Percentiles rank a stretch among this genome's conserved stretches.
These are phyloP conservation scores for Potamilus streckersoni DNA, from an alignment of 1,140 invertebrate genomes.

Conservation along the genomic window DNA sequence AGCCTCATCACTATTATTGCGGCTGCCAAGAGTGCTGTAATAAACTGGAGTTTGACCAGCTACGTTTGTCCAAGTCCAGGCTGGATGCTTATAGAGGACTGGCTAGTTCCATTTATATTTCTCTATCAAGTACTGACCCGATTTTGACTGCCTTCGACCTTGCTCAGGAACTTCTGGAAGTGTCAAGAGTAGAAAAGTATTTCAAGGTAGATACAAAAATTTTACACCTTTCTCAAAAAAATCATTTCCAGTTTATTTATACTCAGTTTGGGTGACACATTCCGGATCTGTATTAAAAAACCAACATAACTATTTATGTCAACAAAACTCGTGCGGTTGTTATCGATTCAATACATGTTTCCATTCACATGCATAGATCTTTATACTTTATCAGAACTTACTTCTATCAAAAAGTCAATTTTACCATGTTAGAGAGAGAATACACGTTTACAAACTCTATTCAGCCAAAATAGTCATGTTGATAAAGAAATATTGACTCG, in stretches of 20 bases:
- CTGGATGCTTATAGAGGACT: constrained; percentile 59
- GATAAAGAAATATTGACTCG: no score
- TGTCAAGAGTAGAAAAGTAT: constrained; percentile 67
- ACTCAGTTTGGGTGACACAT: no score
- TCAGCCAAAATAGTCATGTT: no score
- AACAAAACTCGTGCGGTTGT: not conserved
- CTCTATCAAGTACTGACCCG: constrained; percentile 75
- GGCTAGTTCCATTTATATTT: constrained; percentile 72
- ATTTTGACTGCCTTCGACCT: constrained; percentile 75
- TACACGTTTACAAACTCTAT: no score
- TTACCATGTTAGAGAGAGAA: no score
- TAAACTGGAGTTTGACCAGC: constrained; percentile 57
- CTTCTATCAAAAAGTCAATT: no score
- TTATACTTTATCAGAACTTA: no score
- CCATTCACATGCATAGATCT: no score
- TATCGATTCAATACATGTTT: not conserved
- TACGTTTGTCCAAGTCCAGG: constrained; percentile 49
- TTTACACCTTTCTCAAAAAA: no score
- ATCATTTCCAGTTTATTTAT: no score
- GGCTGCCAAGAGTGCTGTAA: constrained; percentile 71
- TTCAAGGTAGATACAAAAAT: constrained; percentile 63
- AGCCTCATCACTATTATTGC: constrained; percentile 73
- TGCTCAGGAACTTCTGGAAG: constrained; percentile 69
- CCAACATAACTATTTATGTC: no score
- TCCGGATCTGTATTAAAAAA: not conserved